These are phyloP conservation scores for Altica lythri DNA, from an alignment of 2,888 invertebrate species.

Conservation along the genomic window DNA sequence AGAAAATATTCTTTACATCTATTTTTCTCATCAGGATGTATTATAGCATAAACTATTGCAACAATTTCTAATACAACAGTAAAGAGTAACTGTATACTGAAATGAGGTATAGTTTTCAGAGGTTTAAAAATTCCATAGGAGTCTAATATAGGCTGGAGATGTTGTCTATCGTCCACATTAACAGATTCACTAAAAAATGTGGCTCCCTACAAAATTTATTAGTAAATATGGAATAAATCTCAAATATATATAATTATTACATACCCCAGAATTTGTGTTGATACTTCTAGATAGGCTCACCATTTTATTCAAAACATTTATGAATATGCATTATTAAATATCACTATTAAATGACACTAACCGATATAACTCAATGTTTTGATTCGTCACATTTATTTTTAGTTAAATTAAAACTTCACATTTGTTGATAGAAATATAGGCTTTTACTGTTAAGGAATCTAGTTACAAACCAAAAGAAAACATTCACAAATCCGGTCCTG, in stretches of 20 bases:
- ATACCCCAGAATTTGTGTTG: slow-evolving; percentile 50
- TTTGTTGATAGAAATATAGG: too few species aligned
- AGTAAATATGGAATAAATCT: slow-evolving; percentile 51
- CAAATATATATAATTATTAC: slow-evolving; percentile 33
- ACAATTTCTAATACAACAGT: slow-evolving; percentile 51
- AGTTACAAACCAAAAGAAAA: too few species aligned
- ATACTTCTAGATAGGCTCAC: slow-evolving; percentile 50
- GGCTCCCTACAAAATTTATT: slow-evolving; percentile 51
- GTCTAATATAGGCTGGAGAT: slow-evolving; percentile 53
- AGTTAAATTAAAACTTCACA: too few species aligned
- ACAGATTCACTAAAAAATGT: slow-evolving; percentile 57
- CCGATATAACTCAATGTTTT: slow-evolving; percentile 2
- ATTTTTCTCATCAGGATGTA: slow-evolving; percentile 54
- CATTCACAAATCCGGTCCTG: too few species aligned
- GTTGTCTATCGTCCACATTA: slow-evolving; percentile 54
- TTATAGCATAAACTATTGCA: slow-evolving; percentile 52
- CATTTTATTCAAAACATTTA: slow-evolving; percentile 36
- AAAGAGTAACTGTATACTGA: slow-evolving; percentile 49
- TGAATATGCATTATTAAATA: slow-evolving; percentile 1
- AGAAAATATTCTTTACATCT: slow-evolving; percentile 64
- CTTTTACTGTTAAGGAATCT: too few species aligned
- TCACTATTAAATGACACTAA: slow-evolving; percentile 1
- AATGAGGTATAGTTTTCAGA: slow-evolving; percentile 49
- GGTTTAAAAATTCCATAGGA: slow-evolving; percentile 55
- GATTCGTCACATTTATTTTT: slow-evolving; percentile 14